Percentiles rank a stretch among this genome's conserved stretches.
phyloP scores from a whole-genome alignment of 2,888 invertebrate species.

The Clusia tigrina region DNA sequence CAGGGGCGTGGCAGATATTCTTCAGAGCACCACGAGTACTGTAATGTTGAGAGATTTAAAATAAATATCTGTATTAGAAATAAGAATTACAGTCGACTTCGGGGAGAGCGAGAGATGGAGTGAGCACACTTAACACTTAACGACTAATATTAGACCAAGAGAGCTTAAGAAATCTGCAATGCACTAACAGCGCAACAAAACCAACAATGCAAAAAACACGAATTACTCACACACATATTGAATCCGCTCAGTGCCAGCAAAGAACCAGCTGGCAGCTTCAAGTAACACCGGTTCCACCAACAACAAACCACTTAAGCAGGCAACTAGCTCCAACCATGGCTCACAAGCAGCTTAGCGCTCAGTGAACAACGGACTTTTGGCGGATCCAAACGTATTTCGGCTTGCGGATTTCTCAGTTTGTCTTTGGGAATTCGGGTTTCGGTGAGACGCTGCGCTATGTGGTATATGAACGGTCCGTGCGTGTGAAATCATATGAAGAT shows the following conservation, averaged over 20 bases:
- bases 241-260: background rate
- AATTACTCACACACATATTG: background rate
- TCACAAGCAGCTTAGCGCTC: conserved; percentile 43
- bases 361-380: conserved; percentile 57
- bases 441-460: conserved; percentile 14
- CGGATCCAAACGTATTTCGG: conserved; percentile 53
- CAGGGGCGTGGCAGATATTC: no score
- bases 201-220: background rate
- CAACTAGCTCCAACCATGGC: conserved; percentile 20
- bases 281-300: background rate
- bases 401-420: no score
- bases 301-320: background rate
- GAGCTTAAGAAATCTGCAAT: background rate
- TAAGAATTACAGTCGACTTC: no score
- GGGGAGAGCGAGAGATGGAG: no score
- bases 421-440: conserved; percentile 20
- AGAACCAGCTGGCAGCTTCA: background rate
- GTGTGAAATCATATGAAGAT: background rate
- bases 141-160: no score
- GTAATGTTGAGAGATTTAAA: no score
- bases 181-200: background rate
- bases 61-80: no score
- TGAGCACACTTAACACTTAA: no score
- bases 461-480: conserved; percentile 7
- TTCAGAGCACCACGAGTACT: no score